Evolutionary conservation across 2,888 invertebrate species (phyloP), one percentile per base, ranked within the genome.

Genomic region (Dusona sp.): DNA sequence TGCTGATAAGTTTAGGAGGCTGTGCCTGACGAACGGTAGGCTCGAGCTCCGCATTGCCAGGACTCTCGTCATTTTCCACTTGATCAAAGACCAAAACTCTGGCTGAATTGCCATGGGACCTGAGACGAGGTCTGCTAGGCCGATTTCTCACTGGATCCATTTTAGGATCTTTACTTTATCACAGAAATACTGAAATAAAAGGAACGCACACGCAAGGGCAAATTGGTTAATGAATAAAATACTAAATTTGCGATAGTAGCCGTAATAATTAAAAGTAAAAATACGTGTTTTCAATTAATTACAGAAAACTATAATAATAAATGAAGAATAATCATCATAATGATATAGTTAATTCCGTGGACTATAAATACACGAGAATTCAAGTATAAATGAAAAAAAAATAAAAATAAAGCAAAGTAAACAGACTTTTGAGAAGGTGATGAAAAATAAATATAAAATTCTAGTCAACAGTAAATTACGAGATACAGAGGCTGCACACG

Each of bases 81-180:
- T 97, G 97, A 94, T 97, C 97, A 93, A 97, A 97, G 90, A 97
- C 95, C 91, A 97, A 95, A 90, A 97, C 97, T 94, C 97, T 96
- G 79, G 97, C 97, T 88, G 97, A 97, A 94, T 97, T 94, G 45
- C 93, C 92, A 80, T 94, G 92, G 3, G 94, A 92, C 74, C 94
- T 92, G 65, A 94, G 90, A 81, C 94, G 93, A 48, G 94, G 93
- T 82, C 94, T 93, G 78, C 94, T 94, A 19, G 93, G 94, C 89
- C 94, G 91, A 83, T 92, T 94, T 77, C 90, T 92, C 29, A 92
- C 88, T 73, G 92, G 94, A 91, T 94, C 94, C 94, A 94, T 93
- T 45, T 57, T 86, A 45, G 42, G 68, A 80, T 83, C 61, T 25
- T 83, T 81, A 72, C 57, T 65, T 79, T 89, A 87, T 89, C 88